Evolutionary conservation across 2,888 invertebrate species (phyloP), one percentile per base, ranked within the genome.

Genomic region (Macrosoma leucophasiata): DNA sequence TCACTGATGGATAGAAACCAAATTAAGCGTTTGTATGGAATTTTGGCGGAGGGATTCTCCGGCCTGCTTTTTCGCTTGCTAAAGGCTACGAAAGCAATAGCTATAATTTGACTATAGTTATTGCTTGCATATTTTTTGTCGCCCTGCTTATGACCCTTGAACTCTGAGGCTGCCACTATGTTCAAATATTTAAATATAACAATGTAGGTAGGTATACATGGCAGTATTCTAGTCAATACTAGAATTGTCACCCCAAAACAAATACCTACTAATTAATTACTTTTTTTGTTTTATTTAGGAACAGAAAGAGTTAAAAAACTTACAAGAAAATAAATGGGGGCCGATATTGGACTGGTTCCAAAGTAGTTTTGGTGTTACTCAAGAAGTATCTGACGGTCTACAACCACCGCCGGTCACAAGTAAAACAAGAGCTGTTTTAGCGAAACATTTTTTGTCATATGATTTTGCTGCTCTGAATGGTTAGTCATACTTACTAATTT

Each of bases 311-410:
- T 78, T 98, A 31, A 88, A 87, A 46, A 84, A 88, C 32, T 61
- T 94, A 18, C 97, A 98, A 84, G 74, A 86, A 33, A 76, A 89
- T 49, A 90, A 94, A 64, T 99, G 98, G 98, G 91, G 91, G 62
- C 96, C 98, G 4, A 66, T 98, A 1, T 86, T 98, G 37, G 86
- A 91, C 26, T 97, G 97, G 96, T 94, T 97, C 62, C 91, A 94
- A 68, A 84, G 93, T 52, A 88, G 91, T 48, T 96, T 91, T 72
- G 81, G 88, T 52, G 89, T 94, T 0, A 84, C 88, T 41, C 84
- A 97, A 41, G 78, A 88, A 39, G 89, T 94, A 52, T 91, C 94
- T 0, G 79, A 85, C 41, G 89, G 88, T 31, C 88, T 97, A 52
- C 85, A 88, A 26, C 86, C 89, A n/a, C 92, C 93, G 0, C 73